A percentile compares a stretch with the other conserved stretches of the same genome.
Evolutionary conservation across 2,888 invertebrate species (phyloP).

Genomic region (Melanophora roralis): DNA sequence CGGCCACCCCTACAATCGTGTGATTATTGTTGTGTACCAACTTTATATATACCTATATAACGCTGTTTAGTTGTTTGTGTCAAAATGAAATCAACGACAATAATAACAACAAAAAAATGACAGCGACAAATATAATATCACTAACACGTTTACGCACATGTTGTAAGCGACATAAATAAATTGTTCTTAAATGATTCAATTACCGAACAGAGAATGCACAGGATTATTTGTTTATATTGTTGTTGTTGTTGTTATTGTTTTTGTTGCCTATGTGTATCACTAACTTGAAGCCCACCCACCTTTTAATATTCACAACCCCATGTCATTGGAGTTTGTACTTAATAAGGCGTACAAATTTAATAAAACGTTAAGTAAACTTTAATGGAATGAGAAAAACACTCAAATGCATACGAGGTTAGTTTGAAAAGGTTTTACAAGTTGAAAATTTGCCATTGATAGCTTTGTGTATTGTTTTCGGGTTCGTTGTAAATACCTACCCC

Average conservation of each 20-base stretch:
- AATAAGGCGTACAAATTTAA: constrained; percentile 51
- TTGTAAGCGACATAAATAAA: constrained; percentile 63
- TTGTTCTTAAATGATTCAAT: constrained; percentile 65
- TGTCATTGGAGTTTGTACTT: constrained; percentile 10
- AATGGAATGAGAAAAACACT: constrained; percentile 1
- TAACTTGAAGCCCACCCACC: background rate
- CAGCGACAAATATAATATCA: constrained; percentile 39
- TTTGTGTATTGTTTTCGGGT: too few species aligned
- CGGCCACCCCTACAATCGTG: constrained; percentile 26
- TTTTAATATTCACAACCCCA: background rate
- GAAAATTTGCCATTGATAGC: too few species aligned
- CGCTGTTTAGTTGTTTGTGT: background rate
- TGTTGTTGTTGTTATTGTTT: constrained; percentile 2
- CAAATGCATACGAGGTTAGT: background rate
- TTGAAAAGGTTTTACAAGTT: background rate
- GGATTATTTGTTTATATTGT: constrained; percentile 33
- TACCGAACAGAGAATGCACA: constrained; percentile 53
- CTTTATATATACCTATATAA: background rate
- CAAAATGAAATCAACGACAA: constrained; percentile 32
- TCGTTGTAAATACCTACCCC: too few species aligned
- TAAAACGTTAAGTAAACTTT: constrained; percentile 42
- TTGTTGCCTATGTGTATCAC: background rate
- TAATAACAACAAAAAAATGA: background rate
- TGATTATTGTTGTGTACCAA: constrained; percentile 10
- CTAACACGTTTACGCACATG: constrained; percentile 60